Evolutionary conservation across 1,140 invertebrate species (phyloP), one percentile per base, ranked within the genome.

Genomic region (Drosophila yakuba): DNA sequence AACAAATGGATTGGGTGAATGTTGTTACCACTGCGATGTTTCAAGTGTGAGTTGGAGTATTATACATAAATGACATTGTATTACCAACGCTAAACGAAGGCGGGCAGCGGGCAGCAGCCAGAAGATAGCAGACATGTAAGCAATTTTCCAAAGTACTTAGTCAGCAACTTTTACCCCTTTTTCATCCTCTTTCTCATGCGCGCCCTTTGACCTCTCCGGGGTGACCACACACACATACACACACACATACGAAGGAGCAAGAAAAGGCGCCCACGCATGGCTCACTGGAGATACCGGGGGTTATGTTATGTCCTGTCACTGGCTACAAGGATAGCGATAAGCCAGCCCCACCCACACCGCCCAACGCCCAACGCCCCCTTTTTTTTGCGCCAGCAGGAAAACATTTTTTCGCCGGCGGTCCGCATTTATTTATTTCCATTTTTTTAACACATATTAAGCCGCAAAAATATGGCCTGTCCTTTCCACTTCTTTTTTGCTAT

Each of bases 91-190:
- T 84, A 84, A 86, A 77, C 60, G 84, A 59, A 68, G 71, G 63
- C 63, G 80, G 76, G 80, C 78, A 80, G 63, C 63, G 80, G 76
- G 80, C 78, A 80, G 76, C 78, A 48, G 59, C 48, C 44, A 59
- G 59, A 41, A 62, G 59, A 62, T 62, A 35, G 59, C 47, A 66
- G 64, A 68, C 64, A 84, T 89, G 77, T 84, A 84, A 84, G 77
- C 84, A 89, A 89, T 89, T 89, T 89, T 71, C 72, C 80, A 89
- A 89, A 89, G 84, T 89, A 89, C 84, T 89, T 89, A 89, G 84
- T 89, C 84, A 89, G 84, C 84, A 89, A 84, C 47, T 89, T 89
- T 89, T 74, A 80, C 80, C 84, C 80, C 74, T 80, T 64, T 64
- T 64, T 51, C 48, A 17, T 38, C 35, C 8, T 12, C 35, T n/a